A percentile compares a stretch with the other conserved stretches of the same genome.
Conservation (phyloP, 2,888 invertebrate species). For the Parnassius orleans region DNA sequence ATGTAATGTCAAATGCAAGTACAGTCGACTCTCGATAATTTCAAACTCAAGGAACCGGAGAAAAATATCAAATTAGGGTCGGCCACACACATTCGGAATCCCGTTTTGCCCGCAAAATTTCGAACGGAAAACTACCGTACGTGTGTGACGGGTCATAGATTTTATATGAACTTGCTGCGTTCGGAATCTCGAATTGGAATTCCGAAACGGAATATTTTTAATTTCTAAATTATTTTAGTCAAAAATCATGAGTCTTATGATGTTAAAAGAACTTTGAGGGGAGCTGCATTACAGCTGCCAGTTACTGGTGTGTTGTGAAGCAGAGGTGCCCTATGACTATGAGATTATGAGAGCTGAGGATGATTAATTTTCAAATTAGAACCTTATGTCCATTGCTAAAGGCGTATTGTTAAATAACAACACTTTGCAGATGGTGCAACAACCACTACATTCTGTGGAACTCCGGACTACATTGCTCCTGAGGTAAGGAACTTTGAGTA, state of each 20-base stretch:
- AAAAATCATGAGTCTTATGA: not conserved
- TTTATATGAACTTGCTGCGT: too few relatives aligned
- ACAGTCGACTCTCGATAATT: too few relatives aligned
- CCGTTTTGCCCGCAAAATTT: too few relatives aligned
- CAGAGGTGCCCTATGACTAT: slow-evolving; percentile 38
- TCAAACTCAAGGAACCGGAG: too few relatives aligned
- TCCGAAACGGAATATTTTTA: too few relatives aligned
- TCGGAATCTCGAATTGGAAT: too few relatives aligned
- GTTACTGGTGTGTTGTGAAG: slow-evolving; percentile 18
- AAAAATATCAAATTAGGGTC: too few relatives aligned
- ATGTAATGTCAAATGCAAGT: too few relatives aligned
- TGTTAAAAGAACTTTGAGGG: not conserved
- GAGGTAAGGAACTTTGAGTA: slow-evolving; percentile 79
- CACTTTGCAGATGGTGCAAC: slow-evolving; percentile 86
- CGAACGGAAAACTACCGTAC: too few relatives aligned
- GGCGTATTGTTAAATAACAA: slow-evolving; percentile 1
- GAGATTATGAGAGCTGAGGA: slow-evolving; percentile 42
- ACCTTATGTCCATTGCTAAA: not conserved
- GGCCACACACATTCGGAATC: too few relatives aligned
- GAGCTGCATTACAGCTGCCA: slow-evolving; percentile 2
- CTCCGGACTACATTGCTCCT: slow-evolving; percentile 99
- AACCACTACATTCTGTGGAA: slow-evolving; percentile 99
- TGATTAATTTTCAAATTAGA: not conserved
- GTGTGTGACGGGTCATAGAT: too few relatives aligned
- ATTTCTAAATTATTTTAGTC: too few relatives aligned